These are phyloP conservation scores for Dendrolimus kikuchii DNA, from an alignment of 1,140 invertebrate genomes.

Conservation along the genomic window DNA sequence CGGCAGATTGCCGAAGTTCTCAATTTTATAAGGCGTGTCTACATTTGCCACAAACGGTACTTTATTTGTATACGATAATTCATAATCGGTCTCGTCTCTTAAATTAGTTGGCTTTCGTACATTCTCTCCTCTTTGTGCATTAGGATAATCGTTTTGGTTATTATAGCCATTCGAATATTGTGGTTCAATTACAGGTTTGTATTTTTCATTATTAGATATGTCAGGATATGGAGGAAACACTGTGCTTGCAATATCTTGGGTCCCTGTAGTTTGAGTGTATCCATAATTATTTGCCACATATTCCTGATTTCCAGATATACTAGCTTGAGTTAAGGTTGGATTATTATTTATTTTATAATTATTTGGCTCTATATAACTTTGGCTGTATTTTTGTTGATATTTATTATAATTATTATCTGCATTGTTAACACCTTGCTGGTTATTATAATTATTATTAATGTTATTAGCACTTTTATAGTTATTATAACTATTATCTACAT, in stretches of 20 bases:
- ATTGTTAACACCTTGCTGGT: neutral
- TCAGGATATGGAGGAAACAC: no score
- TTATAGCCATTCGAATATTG: no score
- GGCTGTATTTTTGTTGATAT: neutral
- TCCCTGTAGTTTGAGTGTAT: no score
- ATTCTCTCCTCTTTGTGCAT: constrained; percentile 25
- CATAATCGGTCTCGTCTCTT: constrained; percentile 32
- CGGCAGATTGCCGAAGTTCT: constrained; percentile 47
- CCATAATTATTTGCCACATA: neutral
- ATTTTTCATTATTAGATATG: no score
- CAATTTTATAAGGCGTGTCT: constrained; percentile 34
- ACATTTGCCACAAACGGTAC: constrained; percentile 35
- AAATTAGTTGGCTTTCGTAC: constrained; percentile 43
- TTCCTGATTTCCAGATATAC: neutral
- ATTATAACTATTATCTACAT: constrained; percentile 3
- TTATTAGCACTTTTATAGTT: constrained; percentile 4
- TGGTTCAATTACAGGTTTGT: no score
- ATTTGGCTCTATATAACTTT: constrained; percentile 1
- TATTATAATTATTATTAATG: no score
- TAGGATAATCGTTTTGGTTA: no score
- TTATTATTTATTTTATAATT: neutral
- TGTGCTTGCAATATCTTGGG: no score
- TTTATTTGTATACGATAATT: constrained; percentile 43
- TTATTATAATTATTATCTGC: constrained; percentile 1
- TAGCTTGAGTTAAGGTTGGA: neutral